Base-by-base conservation (phyloP, 2,797 vertebrate genomes). In the Falco concolor region DNA sequence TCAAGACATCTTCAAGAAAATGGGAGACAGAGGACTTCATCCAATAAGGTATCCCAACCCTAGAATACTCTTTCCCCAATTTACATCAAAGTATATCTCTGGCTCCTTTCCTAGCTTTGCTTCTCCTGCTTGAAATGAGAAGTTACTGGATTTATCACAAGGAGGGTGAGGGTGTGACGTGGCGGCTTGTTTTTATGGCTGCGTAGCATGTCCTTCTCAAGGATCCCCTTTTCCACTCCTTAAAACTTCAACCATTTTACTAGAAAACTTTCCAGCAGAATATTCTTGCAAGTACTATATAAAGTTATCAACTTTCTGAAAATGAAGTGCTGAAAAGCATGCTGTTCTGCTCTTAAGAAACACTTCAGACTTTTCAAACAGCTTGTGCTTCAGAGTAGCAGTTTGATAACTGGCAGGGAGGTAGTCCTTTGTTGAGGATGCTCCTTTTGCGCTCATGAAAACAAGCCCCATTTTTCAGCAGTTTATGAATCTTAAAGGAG, bases 51-150 rank as follows among this genome's bases (percentile, higher is more conserved):
- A 56, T 88, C 36, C n/a, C 94, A 70, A 90, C 76, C 91, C 77
- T 70, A 10, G 61, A 87, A 75, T 82, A 30, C 49, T 49, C 83
- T 84, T 90, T 87, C 28, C 40, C 42, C 53, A 67, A 1, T 84
- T 32, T 87, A 25, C 74, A 77, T 93, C 67, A 40, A 40, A 95
- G 74, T 89, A 19, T 82, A 32, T 59, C 32, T 83, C 83, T 95
- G 94, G 88, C 93, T 93, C 82, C 72, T 74, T 95, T 94, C 77
- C 75, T 9, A 0, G 60, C 22, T 91, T 86, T 94, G 42, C 53
- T 91, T 92, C 79, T 93, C 72, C 81, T 93, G 42, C 67, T 85
- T 94, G 78, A 94, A 95, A 94, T 84, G 74, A 84, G 50, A 91
- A 95, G 60, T 95, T 90, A 89, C 3, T 93, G 42, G 74, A 84